These are phyloP conservation scores for Aphaenogaster rudis DNA, from an alignment of 1,140 invertebrate genomes.

Conservation along the genomic window DNA sequence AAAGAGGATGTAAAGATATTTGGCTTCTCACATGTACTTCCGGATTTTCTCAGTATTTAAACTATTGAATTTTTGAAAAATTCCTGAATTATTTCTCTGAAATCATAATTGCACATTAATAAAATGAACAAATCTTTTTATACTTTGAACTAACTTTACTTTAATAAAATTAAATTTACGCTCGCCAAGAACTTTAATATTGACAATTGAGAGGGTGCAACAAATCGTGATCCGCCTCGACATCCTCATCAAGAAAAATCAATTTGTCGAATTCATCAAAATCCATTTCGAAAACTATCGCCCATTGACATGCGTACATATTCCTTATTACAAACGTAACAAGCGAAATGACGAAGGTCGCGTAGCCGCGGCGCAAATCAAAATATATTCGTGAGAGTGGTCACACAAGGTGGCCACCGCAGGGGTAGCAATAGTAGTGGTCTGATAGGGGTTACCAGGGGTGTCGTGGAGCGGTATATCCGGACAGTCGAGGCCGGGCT, in stretches of 20 bases:
- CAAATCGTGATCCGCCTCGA: not conserved
- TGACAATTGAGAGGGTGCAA: not conserved
- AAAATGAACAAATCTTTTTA: not conserved
- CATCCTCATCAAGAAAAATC: not conserved
- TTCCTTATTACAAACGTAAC: conserved; percentile 5
- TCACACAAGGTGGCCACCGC: conserved; percentile 45
- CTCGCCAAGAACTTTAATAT: not conserved
- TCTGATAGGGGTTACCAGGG: conserved; percentile 31
- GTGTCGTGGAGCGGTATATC: conserved; percentile 37
- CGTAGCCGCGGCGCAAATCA: conserved; percentile 18
- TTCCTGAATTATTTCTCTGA: not conserved
- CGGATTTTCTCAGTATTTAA: not conserved
- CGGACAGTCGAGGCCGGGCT: conserved; percentile 43
- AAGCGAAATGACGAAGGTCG: not conserved
- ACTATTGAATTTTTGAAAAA: not conserved
- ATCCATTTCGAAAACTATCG: not conserved
- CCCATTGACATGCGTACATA: not conserved
- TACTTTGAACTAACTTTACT: not conserved
- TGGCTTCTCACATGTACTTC: not conserved
- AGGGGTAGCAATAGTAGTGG: conserved; percentile 26
- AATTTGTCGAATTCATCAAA: not conserved
- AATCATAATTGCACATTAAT: not conserved
- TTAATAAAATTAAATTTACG: not conserved
- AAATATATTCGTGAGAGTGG: conserved; percentile 62
- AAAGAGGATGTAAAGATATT: not conserved